Evolutionary conservation across 2,888 invertebrate species (phyloP).

Genomic region (Tipula vernalis): DNA sequence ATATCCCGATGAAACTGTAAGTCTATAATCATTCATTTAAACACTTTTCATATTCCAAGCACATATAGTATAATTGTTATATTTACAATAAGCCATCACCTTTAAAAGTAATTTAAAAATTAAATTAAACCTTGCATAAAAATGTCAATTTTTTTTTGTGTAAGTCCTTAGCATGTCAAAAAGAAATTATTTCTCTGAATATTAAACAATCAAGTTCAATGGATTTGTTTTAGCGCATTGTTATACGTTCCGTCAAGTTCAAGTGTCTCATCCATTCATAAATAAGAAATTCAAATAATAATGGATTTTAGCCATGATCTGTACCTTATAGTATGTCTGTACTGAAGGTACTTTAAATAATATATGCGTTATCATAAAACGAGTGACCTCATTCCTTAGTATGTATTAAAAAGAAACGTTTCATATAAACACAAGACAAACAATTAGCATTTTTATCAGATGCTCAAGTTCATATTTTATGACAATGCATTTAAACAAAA

Average conservation of each 20-base stretch:
- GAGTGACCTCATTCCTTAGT: not conserved
- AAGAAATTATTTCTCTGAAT: not conserved
- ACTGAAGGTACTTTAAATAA: not conserved
- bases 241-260: not conserved
- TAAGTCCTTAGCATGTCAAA: not conserved
- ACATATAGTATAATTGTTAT: not conserved
- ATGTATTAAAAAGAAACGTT: not conserved
- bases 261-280: not conserved
- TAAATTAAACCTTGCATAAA: not conserved
- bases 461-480: not conserved
- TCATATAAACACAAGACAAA: not conserved
- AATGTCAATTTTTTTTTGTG: not conserved
- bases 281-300: not conserved
- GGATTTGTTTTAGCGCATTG: not conserved
- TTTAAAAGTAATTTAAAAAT: not conserved
- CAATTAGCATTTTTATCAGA: not conserved
- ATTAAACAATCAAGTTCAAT: not conserved
- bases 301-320: not conserved
- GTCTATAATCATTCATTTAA: slow-evolving; percentile 18
- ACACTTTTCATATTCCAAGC: not conserved
- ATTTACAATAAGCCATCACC: not conserved
- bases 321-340: not conserved
- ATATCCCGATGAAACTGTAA: slow-evolving; percentile 67
- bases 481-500: not conserved
- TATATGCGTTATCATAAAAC: not conserved